Evolutionary conservation across 2,797 vertebrate genomes (phyloP).

Genomic region (Neoniphon sammara): DNA sequence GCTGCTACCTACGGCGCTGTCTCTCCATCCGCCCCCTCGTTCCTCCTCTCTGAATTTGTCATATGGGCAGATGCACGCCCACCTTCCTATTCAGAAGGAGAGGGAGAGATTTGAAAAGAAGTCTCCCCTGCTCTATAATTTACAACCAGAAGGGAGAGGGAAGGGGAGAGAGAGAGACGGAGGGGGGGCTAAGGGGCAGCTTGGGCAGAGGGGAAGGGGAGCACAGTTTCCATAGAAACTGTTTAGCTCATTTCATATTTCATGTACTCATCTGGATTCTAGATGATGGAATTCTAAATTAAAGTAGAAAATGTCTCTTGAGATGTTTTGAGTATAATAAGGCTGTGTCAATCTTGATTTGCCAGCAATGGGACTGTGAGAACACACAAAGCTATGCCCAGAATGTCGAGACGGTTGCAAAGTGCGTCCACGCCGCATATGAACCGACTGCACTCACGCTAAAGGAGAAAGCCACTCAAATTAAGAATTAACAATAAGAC

Average conservation of each 20-base stretch:
- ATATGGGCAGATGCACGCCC: constrained; percentile 60
- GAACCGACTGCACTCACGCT: too few species aligned
- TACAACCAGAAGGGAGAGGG: constrained; percentile 22
- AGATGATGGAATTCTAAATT: constrained; percentile 27
- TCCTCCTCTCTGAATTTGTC: constrained; percentile 75
- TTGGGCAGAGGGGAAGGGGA: constrained; percentile 27
- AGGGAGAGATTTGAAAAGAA: constrained; percentile 48
- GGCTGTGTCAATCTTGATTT: constrained; percentile 16
- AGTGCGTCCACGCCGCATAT: neutral
- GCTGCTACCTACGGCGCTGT: constrained; percentile 20
- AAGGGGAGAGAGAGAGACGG: constrained; percentile 14
- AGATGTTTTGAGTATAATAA: constrained; percentile 9
- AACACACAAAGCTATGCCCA: neutral
- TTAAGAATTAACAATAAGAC: too few species aligned
- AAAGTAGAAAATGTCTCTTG: constrained; percentile 14
- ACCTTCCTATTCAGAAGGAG: constrained; percentile 79
- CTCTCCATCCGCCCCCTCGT: constrained; percentile 48
- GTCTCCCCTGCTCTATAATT: constrained; percentile 54
- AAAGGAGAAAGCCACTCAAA: too few species aligned
- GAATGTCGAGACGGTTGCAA: neutral
- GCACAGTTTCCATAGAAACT: constrained; percentile 58
- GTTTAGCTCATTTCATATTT: constrained; percentile 36
- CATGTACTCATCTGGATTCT: constrained; percentile 4
- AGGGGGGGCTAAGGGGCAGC: constrained; percentile 25
- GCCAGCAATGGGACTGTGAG: neutral